phyloP scores from a whole-genome alignment of 2,113 vertebrate genomes.

The Telmatochromis sp. region DNA sequence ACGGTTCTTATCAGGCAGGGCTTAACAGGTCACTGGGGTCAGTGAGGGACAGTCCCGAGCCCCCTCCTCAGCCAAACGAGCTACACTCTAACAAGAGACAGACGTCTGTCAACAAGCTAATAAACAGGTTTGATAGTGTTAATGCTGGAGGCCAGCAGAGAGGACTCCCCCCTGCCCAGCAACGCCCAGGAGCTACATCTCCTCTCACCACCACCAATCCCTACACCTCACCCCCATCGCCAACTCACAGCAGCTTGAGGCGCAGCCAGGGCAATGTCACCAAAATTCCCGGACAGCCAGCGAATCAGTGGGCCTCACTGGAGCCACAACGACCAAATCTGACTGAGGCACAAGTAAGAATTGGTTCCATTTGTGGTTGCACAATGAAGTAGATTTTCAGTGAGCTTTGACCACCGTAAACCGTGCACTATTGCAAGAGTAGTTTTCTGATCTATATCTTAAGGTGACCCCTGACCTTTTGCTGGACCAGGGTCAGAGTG shows the following conservation, averaged over 20 bases:
- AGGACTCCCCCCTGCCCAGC: slow-evolving; percentile 61
- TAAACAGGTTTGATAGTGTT: slow-evolving; percentile 71
- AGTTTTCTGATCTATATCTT: slow-evolving; percentile 58
- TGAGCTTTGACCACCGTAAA: background rate
- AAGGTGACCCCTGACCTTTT: slow-evolving; percentile 92
- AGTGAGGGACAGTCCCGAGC: background rate
- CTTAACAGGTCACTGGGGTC: slow-evolving; percentile 46
- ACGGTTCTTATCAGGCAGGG: slow-evolving; percentile 2
- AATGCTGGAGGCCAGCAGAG: slow-evolving; percentile 51
- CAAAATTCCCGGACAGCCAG: background rate
- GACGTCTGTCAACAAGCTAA: slow-evolving; percentile 72
- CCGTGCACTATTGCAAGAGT: slow-evolving; percentile 23
- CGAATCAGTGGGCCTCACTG: slow-evolving; percentile 28
- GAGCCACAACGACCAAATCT: slow-evolving; percentile 25
- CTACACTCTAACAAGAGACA: slow-evolving; percentile 48
- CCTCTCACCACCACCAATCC: slow-evolving; percentile 16
- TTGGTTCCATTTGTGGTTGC: background rate
- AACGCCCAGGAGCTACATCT: slow-evolving; percentile 30
- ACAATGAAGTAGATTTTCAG: background rate
- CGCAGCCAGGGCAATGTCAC: slow-evolving; percentile 5
- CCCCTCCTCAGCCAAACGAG: background rate
- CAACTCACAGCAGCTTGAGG: slow-evolving; percentile 59
- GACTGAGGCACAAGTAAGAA: slow-evolving; percentile 74
- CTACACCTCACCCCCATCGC: slow-evolving; percentile 39
- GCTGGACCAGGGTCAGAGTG: slow-evolving; percentile 79